These are phyloP conservation scores for Nomada ruficornis DNA, from an alignment of 2,888 invertebrate genomes.

Conservation along the genomic window DNA sequence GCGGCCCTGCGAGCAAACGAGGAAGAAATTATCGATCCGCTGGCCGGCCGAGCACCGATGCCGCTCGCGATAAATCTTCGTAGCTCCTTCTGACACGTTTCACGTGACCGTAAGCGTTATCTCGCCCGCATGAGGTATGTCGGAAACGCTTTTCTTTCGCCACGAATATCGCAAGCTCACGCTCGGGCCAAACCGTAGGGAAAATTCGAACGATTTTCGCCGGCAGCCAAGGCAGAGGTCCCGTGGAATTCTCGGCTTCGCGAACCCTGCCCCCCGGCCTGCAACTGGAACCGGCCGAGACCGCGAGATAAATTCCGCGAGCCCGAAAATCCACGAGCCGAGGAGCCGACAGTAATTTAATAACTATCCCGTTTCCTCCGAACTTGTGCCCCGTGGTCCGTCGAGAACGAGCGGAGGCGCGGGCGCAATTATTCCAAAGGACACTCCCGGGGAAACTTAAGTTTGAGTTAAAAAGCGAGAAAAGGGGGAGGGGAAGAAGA, in stretches of 20 bases:
- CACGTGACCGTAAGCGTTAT: conserved; percentile 70
- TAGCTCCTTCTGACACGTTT: conserved; percentile 72
- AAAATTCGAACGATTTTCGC: conserved; percentile 13
- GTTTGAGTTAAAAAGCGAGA: background rate
- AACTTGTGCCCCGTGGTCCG: background rate
- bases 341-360: conserved; percentile 24
- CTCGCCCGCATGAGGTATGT: conserved; percentile 69
- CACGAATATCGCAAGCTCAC: conserved; percentile 71
- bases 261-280: too few relatives aligned
- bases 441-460: conserved; percentile 6
- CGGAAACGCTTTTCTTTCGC: conserved; percentile 72
- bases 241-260: background rate
- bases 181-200: conserved; percentile 41
- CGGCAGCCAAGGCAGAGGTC: background rate
- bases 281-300: too few relatives aligned
- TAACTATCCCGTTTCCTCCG: conserved; percentile 17
- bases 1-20: conserved; percentile 70
- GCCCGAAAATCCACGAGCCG: background rate
- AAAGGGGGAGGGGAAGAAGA: background rate
- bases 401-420: background rate
- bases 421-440: background rate
- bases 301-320: background rate
- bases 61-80: conserved; percentile 72
- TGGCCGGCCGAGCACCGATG: conserved; percentile 63
- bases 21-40: conserved; percentile 72